Percentiles rank a stretch among this genome's conserved stretches.
phyloP scores from a whole-genome alignment of 2,113 vertebrate genomes.

The Neotoma lepida region DNA sequence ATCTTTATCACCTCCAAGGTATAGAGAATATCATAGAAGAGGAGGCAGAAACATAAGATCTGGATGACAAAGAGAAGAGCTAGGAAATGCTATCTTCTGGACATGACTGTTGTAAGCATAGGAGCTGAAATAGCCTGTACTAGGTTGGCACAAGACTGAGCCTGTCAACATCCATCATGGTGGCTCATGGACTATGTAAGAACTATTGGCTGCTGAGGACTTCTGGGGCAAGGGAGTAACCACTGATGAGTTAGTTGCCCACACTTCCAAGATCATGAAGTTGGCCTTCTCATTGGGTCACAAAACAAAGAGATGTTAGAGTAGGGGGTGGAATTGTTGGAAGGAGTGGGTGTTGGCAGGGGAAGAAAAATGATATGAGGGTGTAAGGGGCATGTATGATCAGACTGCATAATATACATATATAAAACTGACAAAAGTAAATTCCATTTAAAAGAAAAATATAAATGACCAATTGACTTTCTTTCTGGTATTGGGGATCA shows the following conservation, averaged over 20 bases:
- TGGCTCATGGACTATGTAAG: neutral
- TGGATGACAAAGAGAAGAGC: neutral
- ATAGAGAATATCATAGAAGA: neutral
- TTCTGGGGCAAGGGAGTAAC: too few species aligned
- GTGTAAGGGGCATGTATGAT: neutral
- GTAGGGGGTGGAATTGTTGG: neutral
- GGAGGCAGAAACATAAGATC: neutral
- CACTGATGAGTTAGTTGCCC: neutral
- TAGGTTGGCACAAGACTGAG: neutral
- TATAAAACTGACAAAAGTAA: neutral
- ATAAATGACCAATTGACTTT: neutral
- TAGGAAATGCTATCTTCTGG: neutral
- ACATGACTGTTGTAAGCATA: neutral
- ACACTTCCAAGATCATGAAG: neutral
- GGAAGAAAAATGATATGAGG: neutral
- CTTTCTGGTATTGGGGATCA: neutral
- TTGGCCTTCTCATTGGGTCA: neutral
- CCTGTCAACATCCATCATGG: neutral
- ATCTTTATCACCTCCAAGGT: neutral
- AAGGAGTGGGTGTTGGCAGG: neutral
- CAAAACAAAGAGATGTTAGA: neutral
- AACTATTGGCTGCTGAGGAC: neutral
- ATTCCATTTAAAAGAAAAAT: conserved; percentile 13
- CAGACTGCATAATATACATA: neutral
- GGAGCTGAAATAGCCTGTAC: neutral